Conservation (phyloP, 2,113 vertebrate genomes). For the Tachycineta bicolor region DNA sequence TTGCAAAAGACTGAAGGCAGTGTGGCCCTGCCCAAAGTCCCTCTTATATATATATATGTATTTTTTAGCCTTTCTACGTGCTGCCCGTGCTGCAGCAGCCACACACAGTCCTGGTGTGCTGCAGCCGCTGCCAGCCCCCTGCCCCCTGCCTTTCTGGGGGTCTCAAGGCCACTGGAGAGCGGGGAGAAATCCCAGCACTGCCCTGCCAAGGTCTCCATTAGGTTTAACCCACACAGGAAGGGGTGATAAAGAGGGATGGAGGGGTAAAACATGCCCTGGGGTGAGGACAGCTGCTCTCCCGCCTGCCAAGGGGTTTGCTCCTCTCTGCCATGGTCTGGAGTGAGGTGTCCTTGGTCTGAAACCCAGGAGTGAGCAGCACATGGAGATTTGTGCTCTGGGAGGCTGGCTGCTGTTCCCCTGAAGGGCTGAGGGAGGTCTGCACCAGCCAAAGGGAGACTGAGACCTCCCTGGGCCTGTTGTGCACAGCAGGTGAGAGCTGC, state of each 20-base stretch:
- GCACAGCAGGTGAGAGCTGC: neutral
- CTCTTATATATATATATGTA: neutral
- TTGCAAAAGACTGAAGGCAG: neutral
- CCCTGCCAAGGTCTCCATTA: neutral
- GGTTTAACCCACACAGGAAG: neutral
- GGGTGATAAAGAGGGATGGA: neutral
- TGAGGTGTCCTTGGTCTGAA: neutral
- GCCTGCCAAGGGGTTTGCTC: neutral
- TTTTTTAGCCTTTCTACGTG: neutral
- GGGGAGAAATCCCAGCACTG: neutral
- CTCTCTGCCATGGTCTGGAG: neutral
- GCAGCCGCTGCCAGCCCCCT: neutral
- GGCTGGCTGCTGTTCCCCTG: neutral
- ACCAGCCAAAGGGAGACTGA: neutral
- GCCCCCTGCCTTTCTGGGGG: accelerated
- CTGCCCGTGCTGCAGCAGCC: accelerated
- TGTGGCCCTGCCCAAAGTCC: accelerated
- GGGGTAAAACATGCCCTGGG: neutral
- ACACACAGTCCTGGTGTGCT: accelerated
- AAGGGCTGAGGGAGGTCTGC: neutral
- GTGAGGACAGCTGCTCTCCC: neutral
- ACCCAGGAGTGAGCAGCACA: neutral
- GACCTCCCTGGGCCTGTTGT: neutral
- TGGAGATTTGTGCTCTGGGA: neutral
- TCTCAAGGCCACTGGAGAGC: neutral